Conservation (phyloP, 2,888 invertebrate species). For the Leptinotarsa haldemani region DNA sequence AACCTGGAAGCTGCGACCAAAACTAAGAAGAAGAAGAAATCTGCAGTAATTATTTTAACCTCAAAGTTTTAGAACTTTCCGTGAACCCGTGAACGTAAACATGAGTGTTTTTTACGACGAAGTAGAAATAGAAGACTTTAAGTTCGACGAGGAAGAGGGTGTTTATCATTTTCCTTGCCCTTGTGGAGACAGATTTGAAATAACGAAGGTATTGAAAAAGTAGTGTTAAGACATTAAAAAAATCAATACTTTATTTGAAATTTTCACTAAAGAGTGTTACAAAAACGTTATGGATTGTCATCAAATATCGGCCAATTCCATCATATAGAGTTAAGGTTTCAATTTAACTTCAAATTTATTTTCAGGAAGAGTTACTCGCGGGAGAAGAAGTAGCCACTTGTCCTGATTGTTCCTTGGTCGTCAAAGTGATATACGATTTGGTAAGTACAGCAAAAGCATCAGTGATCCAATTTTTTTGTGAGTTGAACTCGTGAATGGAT, state of each 20-base stretch:
- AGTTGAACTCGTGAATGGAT: no score
- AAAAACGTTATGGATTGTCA: no score
- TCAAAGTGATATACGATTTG: conserved; percentile 96
- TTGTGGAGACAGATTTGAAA: conserved; percentile 97
- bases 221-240: conserved; percentile 21
- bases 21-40: no score
- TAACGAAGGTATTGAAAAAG: conserved; percentile 78
- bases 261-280: no score
- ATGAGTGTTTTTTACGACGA: conserved; percentile 94
- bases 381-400: conserved; percentile 98
- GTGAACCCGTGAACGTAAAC: background rate
- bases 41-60: no score
- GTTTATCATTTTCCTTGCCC: conserved; percentile 98
- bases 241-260: no score
- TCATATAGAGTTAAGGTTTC: no score
- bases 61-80: no score
- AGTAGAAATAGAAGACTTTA: conserved; percentile 99
- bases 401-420: conserved; percentile 95
- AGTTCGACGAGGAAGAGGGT: conserved; percentile 96
- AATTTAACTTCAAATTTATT: conserved; percentile 43
- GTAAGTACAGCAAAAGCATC: conserved; percentile 69
- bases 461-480: no score
- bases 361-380: conserved; percentile 86
- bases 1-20: no score
- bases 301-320: no score